Evolutionary conservation across 2,888 invertebrate species (phyloP).

Genomic region (Drosophila kanekoi): DNA sequence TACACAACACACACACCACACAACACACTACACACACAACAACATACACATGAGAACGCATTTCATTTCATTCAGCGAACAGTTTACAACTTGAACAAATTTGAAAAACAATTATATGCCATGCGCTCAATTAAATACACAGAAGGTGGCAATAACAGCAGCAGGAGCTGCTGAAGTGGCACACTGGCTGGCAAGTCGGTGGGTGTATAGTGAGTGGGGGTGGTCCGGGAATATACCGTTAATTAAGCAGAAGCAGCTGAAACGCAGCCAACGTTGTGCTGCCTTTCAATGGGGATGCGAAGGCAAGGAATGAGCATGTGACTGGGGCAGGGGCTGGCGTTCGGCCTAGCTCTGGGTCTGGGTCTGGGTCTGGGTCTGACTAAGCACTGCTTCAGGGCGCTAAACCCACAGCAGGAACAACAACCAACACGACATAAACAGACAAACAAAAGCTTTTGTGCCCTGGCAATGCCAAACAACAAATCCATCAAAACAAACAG

Average conservation of each 20-base stretch:
- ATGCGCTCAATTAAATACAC: conserved; percentile 84
- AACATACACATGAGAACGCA: conserved; percentile 32
- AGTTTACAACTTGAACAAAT: conserved; percentile 80
- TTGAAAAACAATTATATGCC: conserved; percentile 84
- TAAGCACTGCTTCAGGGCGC: conserved; percentile 55
- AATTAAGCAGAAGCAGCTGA: conserved; percentile 77
- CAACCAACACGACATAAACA: conserved; percentile 73
- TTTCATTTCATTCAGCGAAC: conserved; percentile 65
- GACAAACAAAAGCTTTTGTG: conserved; percentile 79
- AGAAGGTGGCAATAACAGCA: conserved; percentile 80
- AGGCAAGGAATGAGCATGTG: conserved; percentile 7
- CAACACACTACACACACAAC: conserved; percentile 20
- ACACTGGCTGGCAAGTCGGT: conserved; percentile 26
- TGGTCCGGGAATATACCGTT: conserved; percentile 69
- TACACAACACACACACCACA: conserved; percentile 14
- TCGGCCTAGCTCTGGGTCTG: no score
- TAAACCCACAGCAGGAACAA: conserved; percentile 50
- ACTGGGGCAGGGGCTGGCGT: conserved; percentile 2
- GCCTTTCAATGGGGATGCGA: conserved; percentile 29
- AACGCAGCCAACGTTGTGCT: conserved; percentile 23
- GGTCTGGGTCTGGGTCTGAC: conserved; percentile 1
- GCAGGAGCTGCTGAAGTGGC: conserved; percentile 65
- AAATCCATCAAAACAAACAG: conserved; percentile 83
- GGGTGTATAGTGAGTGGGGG: conserved; percentile 14
- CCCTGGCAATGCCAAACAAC: conserved; percentile 60